A percentile compares a stretch with the other conserved stretches of the same genome.
These are phyloP conservation scores for Branchellion lobata DNA, from an alignment of 2,888 invertebrate genomes.

Conservation along the genomic window DNA sequence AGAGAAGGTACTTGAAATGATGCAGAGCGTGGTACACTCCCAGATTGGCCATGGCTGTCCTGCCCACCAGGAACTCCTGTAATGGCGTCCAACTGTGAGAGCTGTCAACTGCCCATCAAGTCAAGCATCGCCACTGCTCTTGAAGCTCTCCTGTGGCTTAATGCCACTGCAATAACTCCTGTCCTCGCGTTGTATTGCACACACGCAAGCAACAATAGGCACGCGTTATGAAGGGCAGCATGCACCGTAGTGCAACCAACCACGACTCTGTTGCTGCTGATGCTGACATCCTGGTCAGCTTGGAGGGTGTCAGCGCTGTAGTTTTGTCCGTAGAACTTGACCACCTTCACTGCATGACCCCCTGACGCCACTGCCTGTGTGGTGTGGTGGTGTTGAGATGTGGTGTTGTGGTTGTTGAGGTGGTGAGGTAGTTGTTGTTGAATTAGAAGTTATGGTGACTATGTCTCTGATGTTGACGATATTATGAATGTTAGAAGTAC, in stretches of 20 bases:
- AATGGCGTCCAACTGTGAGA: background rate
- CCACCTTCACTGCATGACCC: constrained; percentile 23
- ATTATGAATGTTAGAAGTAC: no score
- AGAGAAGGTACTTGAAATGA: constrained; percentile 59
- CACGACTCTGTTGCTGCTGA: constrained; percentile 32
- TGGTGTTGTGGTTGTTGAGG: no score
- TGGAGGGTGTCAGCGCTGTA: constrained; percentile 41
- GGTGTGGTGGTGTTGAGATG: no score
- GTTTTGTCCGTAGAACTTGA: constrained; percentile 47
- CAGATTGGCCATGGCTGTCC: constrained; percentile 54
- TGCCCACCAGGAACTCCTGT: constrained; percentile 44
- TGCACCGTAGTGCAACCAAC: no score
- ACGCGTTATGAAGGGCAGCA: background rate
- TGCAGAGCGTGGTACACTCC: constrained; percentile 57
- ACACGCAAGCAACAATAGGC: background rate
- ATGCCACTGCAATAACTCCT: background rate
- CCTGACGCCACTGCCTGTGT: constrained; percentile 30
- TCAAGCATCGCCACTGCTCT: background rate
- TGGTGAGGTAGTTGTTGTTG: no score
- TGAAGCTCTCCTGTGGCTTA: background rate
- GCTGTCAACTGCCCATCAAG: background rate
- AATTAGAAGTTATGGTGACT: no score
- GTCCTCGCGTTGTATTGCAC: background rate
- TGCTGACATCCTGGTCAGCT: constrained; percentile 6
- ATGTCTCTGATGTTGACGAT: no score